phyloP scores from a whole-genome alignment of 2,797 vertebrate genomes.

The Myotis vivesi region DNA sequence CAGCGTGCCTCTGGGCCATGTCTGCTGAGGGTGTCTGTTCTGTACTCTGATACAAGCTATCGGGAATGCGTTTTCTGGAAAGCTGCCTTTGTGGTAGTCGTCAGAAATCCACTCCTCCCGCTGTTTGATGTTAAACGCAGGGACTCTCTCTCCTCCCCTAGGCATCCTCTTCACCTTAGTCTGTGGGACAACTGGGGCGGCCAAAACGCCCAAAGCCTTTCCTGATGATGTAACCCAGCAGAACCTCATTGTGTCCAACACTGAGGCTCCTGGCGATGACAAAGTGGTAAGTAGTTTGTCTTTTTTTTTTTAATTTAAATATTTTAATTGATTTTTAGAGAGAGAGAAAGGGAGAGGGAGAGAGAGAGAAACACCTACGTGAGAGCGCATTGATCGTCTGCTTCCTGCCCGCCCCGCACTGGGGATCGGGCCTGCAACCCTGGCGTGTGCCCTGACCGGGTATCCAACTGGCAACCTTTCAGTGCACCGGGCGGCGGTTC shows the following conservation, averaged over 20 bases:
- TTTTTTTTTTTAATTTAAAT: neutral
- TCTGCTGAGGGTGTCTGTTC: neutral
- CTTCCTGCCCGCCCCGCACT: too few relatives aligned
- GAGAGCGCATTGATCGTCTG: too few relatives aligned
- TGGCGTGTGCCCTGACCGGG: too few relatives aligned
- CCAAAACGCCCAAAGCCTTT: slow-evolving; percentile 57
- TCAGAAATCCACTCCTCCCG: neutral
- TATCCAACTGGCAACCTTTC: too few relatives aligned
- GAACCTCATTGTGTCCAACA: slow-evolving; percentile 91
- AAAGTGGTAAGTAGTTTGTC: slow-evolving; percentile 85
- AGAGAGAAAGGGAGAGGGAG: too few relatives aligned
- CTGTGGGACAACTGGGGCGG: slow-evolving; percentile 78
- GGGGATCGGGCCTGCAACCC: too few relatives aligned
- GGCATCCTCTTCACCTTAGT: slow-evolving; percentile 85
- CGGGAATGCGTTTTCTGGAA: neutral
- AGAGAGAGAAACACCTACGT: too few relatives aligned
- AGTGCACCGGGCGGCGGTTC: too few relatives aligned
- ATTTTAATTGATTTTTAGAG: too few relatives aligned
- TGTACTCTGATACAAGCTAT: neutral
- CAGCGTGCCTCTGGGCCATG: neutral
- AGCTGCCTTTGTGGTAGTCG: neutral
- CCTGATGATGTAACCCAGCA: slow-evolving; percentile 88
- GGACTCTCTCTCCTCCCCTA: slow-evolving; percentile 65
- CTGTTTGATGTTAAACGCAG: neutral
- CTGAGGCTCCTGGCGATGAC: slow-evolving; percentile 92